Evolutionary conservation across 2,888 invertebrate genomes (phyloP).

Genomic region (Ethmia dodecea): DNA sequence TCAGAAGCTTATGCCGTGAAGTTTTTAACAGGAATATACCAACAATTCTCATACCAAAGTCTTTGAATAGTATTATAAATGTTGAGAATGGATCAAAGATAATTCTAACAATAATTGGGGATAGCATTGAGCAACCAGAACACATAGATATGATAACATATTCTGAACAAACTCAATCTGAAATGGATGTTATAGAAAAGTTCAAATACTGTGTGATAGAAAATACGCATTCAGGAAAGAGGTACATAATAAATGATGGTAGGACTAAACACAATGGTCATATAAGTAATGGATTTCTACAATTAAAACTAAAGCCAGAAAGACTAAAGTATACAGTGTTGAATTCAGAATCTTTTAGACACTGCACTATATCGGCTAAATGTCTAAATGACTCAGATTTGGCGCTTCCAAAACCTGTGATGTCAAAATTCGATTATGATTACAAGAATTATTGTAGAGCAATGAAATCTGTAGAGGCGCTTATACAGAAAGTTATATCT

Average conservation of each 20-base stretch:
- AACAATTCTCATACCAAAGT: slow-evolving; percentile 71
- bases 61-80: slow-evolving; percentile 72
- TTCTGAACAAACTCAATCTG: slow-evolving; percentile 44
- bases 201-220: slow-evolving; percentile 73
- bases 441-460: slow-evolving; percentile 65
- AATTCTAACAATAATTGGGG: slow-evolving; percentile 60
- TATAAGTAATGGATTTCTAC: slow-evolving; percentile 50
- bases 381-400: slow-evolving; percentile 48
- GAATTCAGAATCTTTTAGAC: slow-evolving; percentile 69
- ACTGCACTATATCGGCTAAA: slow-evolving; percentile 63
- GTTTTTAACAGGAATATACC: slow-evolving; percentile 59
- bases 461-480: slow-evolving; percentile 66
- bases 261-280: slow-evolving; percentile 62
- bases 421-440: slow-evolving; percentile 52
- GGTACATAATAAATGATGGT: slow-evolving; percentile 75
- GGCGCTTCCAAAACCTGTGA: slow-evolving; percentile 32
- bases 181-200: slow-evolving; percentile 52
- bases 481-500: slow-evolving; percentile 46
- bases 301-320: slow-evolving; percentile 63
- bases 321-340: slow-evolving; percentile 66
- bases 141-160: slow-evolving; percentile 73
- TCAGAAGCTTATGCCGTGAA: slow-evolving; percentile 56
- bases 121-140: slow-evolving; percentile 48
- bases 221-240: slow-evolving; percentile 61
- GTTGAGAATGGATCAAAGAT: slow-evolving; percentile 77